These are phyloP conservation scores for Eupithecia abbreviata DNA, from an alignment of 2,888 invertebrate species.

Conservation along the genomic window DNA sequence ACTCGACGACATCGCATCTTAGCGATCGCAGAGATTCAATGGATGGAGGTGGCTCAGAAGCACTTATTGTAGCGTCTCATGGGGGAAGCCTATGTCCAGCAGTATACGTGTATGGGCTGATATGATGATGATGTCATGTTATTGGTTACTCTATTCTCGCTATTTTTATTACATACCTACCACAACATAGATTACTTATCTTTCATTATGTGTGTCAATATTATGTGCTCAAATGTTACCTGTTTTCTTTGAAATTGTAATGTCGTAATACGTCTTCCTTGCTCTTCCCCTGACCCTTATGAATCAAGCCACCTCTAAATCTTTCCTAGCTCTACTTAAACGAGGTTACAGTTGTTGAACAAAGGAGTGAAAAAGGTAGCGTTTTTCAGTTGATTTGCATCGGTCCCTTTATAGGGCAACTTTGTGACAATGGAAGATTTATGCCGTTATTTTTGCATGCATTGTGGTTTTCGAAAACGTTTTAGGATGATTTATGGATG, in stretches of 20 bases:
- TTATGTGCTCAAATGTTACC: background rate
- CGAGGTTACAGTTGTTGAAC: conserved; percentile 63
- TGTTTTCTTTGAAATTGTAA: background rate
- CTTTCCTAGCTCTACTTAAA: conserved; percentile 44
- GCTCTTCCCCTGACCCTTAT: background rate
- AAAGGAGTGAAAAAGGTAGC: conserved; percentile 58
- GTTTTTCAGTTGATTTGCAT: conserved; percentile 55
- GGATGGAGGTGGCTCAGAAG: too few relatives aligned
- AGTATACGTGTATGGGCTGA: too few relatives aligned
- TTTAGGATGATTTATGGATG: conserved; percentile 26
- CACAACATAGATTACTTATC: background rate
- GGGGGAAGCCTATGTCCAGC: too few relatives aligned
- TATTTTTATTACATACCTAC: background rate
- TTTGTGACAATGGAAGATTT: conserved; percentile 49
- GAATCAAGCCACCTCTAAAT: background rate
- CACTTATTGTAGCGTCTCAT: too few relatives aligned
- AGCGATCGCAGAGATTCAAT: too few relatives aligned
- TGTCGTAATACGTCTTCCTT: background rate
- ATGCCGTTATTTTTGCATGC: conserved; percentile 38
- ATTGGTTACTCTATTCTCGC: background rate
- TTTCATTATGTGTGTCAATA: background rate
- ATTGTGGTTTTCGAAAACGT: conserved; percentile 26
- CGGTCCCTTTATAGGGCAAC: conserved; percentile 49
- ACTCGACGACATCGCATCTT: too few relatives aligned
- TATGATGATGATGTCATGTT: background rate